Evolutionary conservation across 2,888 invertebrate species (phyloP), one percentile per base, ranked within the genome.

Genomic region (Onchidella celtica): DNA sequence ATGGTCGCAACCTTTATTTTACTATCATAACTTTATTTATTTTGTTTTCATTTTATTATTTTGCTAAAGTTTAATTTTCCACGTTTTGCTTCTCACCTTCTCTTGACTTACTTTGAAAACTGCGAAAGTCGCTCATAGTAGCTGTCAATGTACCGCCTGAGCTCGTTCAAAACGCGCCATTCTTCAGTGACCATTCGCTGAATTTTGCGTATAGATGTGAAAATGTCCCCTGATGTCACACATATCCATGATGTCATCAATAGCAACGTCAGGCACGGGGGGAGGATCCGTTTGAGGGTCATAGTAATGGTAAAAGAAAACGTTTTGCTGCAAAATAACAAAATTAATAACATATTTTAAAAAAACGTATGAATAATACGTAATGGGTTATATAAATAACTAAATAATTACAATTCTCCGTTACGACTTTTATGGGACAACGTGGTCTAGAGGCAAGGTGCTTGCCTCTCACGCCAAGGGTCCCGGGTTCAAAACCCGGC

Each of bases 171-270:
- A 2, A 76, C 29, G 11, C 32, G 24, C n/a, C 47, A 65, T 36
- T 76, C 76, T 17, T 76, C 76, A 47, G 47, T 29, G 17, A 76
- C 55, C 76, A 76, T 76, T 17, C 76, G 27, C 55, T 76, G 66
- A 2, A 76, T 55, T 38, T 76, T 76, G n/a, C 65, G 40, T n/a
- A 66, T 47, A 0, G 76, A 76, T 2, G 76, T 66, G 32, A 76
- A 76, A 9, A 76, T 66, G 17, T 76, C 76, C 21, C 47, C 27
- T 29, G 47, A 32, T 24, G 74, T 74, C 74, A 74, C 27, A 11
- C 14, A 11, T 2, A 75, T 11, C 24, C 1, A 3, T 34, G 57
- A 34, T 72, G 72, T n/a, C 34, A 57, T 47, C 29, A 55, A 29
- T 32, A 55, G 40, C 21, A 47, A 36, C 24, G 24, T 38, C 3